Evolutionary conservation across 2,113 vertebrate genomes (phyloP).

Genomic region (Aix galericulata): DNA sequence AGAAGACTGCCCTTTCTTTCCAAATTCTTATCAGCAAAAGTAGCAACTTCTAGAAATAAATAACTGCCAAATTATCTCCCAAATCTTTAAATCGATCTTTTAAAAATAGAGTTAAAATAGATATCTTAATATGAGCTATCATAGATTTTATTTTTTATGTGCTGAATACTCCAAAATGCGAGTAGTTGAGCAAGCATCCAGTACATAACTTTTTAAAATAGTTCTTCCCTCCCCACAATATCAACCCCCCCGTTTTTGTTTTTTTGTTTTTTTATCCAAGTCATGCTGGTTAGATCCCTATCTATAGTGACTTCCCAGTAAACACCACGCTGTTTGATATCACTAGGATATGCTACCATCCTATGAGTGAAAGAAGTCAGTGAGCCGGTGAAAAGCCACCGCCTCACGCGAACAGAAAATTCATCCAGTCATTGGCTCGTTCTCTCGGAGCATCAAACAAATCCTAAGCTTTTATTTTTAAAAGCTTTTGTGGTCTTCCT

Average conservation of each 20-base stretch:
- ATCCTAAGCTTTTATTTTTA: constrained; percentile 12
- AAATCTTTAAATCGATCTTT: constrained; percentile 54
- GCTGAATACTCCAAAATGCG: constrained; percentile 55
- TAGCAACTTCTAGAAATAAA: constrained; percentile 66
- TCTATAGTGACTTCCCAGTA: constrained; percentile 48
- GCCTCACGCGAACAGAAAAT: background rate
- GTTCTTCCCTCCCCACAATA: constrained; percentile 51
- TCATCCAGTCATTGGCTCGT: constrained; percentile 29
- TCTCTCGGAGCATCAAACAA: constrained; percentile 26
- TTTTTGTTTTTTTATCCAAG: background rate
- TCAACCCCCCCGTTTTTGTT: background rate
- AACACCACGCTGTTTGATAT: background rate
- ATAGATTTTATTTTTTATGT: constrained; percentile 59
- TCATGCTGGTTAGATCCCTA: constrained; percentile 45
- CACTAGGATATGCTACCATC: background rate
- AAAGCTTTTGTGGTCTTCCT: constrained; percentile 41
- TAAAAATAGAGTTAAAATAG: constrained; percentile 72
- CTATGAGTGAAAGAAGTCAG: background rate
- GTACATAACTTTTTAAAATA: constrained; percentile 58
- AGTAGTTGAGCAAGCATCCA: constrained; percentile 58
- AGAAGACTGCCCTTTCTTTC: constrained; percentile 45
- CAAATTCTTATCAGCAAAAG: constrained; percentile 20
- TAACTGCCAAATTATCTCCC: constrained; percentile 67
- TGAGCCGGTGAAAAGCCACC: background rate
- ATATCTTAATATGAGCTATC: constrained; percentile 68